A percentile compares a stretch with the other conserved stretches of the same genome.
phyloP scores from a whole-genome alignment of 2,888 invertebrate species.

The Clepsis dumicolana region DNA sequence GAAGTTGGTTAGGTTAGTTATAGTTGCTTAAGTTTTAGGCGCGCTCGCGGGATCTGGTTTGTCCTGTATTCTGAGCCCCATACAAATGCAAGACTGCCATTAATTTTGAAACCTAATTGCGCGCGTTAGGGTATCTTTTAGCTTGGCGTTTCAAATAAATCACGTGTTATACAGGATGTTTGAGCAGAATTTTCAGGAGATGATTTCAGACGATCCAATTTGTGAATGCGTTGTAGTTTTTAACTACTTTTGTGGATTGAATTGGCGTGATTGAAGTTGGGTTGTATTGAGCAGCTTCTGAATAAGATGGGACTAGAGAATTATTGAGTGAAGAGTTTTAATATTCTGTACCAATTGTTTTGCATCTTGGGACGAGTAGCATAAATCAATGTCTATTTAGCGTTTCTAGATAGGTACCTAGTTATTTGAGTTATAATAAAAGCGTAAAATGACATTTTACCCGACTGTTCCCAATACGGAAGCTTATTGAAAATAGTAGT shows the following conservation, averaged over 20 bases:
- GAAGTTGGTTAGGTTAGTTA: too few relatives aligned
- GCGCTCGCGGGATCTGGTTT: too few relatives aligned
- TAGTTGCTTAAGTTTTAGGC: too few relatives aligned
- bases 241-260: slow-evolving; percentile 15
- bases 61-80: slow-evolving; percentile 73
- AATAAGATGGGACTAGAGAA: not conserved
- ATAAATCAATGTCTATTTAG: too few relatives aligned
- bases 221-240: slow-evolving; percentile 45
- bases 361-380: too few relatives aligned
- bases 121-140: slow-evolving; percentile 53
- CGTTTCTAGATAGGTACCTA: too few relatives aligned
- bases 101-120: slow-evolving; percentile 58
- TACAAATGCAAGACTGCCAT: slow-evolving; percentile 50
- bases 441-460: too few relatives aligned
- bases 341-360: too few relatives aligned
- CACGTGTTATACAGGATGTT: slow-evolving; percentile 58
- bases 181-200: slow-evolving; percentile 68
- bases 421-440: too few relatives aligned
- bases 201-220: slow-evolving; percentile 68
- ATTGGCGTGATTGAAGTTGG: not conserved
- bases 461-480: too few relatives aligned
- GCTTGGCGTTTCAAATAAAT: slow-evolving; percentile 47
- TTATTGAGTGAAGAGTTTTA: not conserved
- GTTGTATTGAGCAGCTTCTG: not conserved
- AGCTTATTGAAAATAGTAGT: too few relatives aligned